These are phyloP conservation scores for Protosalanx chinensis DNA, from an alignment of 2,797 vertebrate species.

Conservation along the genomic window DNA sequence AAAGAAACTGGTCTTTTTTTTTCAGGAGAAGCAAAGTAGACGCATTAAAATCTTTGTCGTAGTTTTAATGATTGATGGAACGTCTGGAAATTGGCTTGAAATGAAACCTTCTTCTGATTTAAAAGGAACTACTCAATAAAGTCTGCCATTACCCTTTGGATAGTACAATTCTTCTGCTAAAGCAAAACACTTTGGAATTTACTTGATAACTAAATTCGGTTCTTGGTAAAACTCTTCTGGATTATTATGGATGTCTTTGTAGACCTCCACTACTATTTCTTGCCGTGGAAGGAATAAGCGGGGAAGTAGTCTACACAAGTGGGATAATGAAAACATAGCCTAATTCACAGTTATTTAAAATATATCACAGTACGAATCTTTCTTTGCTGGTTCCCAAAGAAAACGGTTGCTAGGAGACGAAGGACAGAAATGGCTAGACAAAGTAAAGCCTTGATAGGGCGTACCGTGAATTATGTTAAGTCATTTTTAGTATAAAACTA, in stretches of 20 bases:
- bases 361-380: not conserved
- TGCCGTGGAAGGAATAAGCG: constrained; percentile 36
- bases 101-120: constrained; percentile 45
- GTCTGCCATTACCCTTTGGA: constrained; percentile 58
- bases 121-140: constrained; percentile 49
- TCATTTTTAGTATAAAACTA: too few species aligned
- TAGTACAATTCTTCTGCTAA: constrained; percentile 55
- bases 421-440: not conserved
- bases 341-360: not conserved
- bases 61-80: constrained; percentile 26
- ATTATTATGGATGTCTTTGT: constrained; percentile 55
- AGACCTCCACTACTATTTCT: constrained; percentile 36
- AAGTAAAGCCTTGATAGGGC: not conserved
- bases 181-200: constrained; percentile 47
- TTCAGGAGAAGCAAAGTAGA: too few species aligned
- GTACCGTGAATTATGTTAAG: not conserved
- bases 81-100: constrained; percentile 39
- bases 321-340: not conserved
- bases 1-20: not conserved
- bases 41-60: constrained; percentile 26
- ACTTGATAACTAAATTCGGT: constrained; percentile 53
- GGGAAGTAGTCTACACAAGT: not conserved
- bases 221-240: constrained; percentile 50
- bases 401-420: constrained; percentile 28
- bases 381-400: not conserved